phyloP scores from a whole-genome alignment of 2,888 invertebrate species.

The Noctua janthina region DNA sequence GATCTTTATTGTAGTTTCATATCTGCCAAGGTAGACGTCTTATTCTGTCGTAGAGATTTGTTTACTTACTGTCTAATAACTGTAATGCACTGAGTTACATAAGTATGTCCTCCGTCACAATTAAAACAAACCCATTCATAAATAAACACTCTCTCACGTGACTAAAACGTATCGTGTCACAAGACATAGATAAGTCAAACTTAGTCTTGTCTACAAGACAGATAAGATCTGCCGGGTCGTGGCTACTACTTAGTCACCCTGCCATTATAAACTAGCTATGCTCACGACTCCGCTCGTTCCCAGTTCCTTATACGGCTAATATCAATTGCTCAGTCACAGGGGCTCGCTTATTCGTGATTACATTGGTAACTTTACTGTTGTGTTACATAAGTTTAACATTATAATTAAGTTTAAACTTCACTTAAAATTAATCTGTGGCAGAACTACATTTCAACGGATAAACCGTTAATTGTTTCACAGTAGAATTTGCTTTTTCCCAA shows the following conservation, averaged over 20 bases:
- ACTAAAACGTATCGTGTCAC: slow-evolving; percentile 33
- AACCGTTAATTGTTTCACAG: neutral
- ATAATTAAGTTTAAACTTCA: slow-evolving; percentile 13
- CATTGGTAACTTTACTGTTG: slow-evolving; percentile 22
- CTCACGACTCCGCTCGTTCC: slow-evolving; percentile 56
- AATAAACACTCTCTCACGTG: slow-evolving; percentile 22
- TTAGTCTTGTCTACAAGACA: slow-evolving; percentile 58
- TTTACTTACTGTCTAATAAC: neutral
- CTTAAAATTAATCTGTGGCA: neutral
- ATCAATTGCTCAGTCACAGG: slow-evolving; percentile 48
- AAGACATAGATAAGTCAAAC: slow-evolving; percentile 47
- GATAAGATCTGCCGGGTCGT: slow-evolving; percentile 61
- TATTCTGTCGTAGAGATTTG: neutral
- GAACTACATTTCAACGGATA: neutral
- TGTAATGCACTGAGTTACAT: neutral
- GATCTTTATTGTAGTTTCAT: neutral
- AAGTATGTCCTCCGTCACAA: too few species aligned
- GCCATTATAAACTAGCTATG: slow-evolving; percentile 49
- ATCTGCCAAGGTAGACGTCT: neutral
- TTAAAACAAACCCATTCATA: slow-evolving; percentile 8
- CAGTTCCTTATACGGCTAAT: slow-evolving; percentile 51
- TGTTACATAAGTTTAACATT: slow-evolving; percentile 37
- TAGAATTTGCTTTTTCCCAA: neutral
- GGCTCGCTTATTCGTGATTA: slow-evolving; percentile 42
- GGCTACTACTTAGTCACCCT: slow-evolving; percentile 49